Evolutionary conservation across 2,888 invertebrate genomes (phyloP).

Genomic region (Petrolisthes cinctipes): DNA sequence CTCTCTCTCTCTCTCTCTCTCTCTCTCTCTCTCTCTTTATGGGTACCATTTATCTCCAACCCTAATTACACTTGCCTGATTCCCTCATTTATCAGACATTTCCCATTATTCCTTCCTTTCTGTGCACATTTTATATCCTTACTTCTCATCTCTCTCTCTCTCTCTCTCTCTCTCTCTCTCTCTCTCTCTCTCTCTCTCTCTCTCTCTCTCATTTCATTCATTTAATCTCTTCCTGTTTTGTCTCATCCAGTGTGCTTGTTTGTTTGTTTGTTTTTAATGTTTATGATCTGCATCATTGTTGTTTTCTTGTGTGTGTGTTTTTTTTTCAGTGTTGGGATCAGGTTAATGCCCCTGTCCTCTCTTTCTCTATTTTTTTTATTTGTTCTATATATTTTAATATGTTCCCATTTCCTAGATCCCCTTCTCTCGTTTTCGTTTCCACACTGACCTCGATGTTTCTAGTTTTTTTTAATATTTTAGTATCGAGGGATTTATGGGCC

Average conservation of each 20-base stretch:
- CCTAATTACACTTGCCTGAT: neutral
- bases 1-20: conserved; percentile 7
- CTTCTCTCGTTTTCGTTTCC: neutral
- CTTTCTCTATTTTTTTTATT: too few species aligned
- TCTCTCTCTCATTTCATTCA: neutral
- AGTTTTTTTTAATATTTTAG: neutral
- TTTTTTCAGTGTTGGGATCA: too few species aligned
- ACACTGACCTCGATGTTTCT: neutral
- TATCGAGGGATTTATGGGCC: neutral
- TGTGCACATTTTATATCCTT: too few species aligned
- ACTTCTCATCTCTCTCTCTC: too few species aligned
- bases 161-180: neutral
- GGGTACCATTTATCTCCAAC: neutral
- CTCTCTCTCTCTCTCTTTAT: neutral
- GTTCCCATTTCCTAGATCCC: too few species aligned
- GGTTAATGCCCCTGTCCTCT: too few species aligned
- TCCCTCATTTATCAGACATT: neutral
- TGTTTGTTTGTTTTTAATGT: too few species aligned
- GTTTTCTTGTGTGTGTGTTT: too few species aligned
- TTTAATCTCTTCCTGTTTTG: too few species aligned
- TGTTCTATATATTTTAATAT: too few species aligned
- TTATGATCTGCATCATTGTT: too few species aligned
- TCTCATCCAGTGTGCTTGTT: too few species aligned
- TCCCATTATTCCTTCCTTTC: neutral
- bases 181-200: neutral